Evolutionary conservation across 92 coral and sea anemone genomes (phyloP), one percentile per base, ranked within the genome.

Genomic region (Parazoanthus atlanticus): DNA sequence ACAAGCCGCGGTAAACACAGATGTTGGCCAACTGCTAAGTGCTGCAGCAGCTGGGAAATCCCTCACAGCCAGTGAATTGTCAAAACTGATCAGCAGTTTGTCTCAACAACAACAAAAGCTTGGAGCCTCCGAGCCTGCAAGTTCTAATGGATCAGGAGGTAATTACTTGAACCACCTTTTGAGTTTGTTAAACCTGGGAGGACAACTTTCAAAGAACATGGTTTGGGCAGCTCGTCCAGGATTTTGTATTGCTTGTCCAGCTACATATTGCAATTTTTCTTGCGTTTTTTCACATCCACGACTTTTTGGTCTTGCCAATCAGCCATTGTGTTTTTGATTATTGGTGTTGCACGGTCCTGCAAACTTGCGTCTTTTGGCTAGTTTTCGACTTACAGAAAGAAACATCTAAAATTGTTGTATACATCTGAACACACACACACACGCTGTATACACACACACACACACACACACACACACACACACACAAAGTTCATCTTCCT

Each of bases 21-120:
- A 91, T 61, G 90, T 91, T 30, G 36, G 84, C 79, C 84, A 76
- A 28, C 84, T 97, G 78, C 86, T 97, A 71, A 89, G 93, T 80
- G 93, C 93, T 73, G 99, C 99, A 31, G 99, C 99, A 0, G 88
- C 94, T 36, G 99, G 99, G 56, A 93, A 78, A 70, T 90, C 91
- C 49, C 93, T 97, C 79, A 93, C 98, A 23, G 86, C 96, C 38
- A 92, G 92, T 81, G 96, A 97, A 90, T 88, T 94, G 89, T 90
- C 97, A 8, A 93, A 92, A 91, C 92, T 97, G 88, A 97, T 97
- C 84, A 94, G 92, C 89, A 90, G 85, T 78, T 93, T 97, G 74
- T 94, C 99, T 47, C 94, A 97, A 74, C 94, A 94, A 78, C 87
- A 84, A 32, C 97, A 96, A 66, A 91, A 97, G 89, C 95, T 93